Percentiles rank a stretch among this genome's conserved stretches.
Conservation (phyloP, 2,113 vertebrate species). For the Corydoras maculifer region DNA sequence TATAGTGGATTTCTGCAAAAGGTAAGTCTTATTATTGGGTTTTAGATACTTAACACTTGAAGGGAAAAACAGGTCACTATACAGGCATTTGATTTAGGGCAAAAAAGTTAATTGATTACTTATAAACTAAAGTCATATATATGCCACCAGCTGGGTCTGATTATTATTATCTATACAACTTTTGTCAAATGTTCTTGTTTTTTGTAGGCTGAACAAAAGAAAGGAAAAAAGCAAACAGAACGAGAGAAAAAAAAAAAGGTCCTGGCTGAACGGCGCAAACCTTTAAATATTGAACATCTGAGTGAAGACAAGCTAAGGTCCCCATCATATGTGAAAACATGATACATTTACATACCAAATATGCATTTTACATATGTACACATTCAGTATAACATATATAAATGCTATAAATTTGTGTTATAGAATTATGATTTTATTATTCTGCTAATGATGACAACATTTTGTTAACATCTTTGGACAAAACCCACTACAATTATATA, state of each 20-base stretch:
- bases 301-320: slow-evolving; percentile 92
- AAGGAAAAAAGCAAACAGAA: slow-evolving; percentile 95
- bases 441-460: no score
- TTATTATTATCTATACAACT: no score
- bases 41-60: no score
- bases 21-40: slow-evolving; percentile 51
- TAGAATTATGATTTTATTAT: no score
- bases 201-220: slow-evolving; percentile 89
- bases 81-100: background rate
- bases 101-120: background rate
- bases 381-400: no score
- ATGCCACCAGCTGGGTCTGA: no score
- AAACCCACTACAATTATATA: no score
- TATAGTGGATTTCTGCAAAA: slow-evolving; percentile 96
- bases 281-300: slow-evolving; percentile 90
- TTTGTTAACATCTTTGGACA: no score
- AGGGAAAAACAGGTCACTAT: background rate
- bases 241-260: slow-evolving; percentile 98
- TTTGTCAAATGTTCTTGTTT: background rate
- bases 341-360: no score
- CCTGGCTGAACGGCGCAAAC: slow-evolving; percentile 86
- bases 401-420: no score
- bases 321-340: background rate
- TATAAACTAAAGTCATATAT: no score
- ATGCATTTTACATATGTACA: no score